Percentiles rank a stretch among this genome's conserved stretches.
Conservation (phyloP, 2,113 vertebrate species). For the Eolophus roseicapilla region DNA sequence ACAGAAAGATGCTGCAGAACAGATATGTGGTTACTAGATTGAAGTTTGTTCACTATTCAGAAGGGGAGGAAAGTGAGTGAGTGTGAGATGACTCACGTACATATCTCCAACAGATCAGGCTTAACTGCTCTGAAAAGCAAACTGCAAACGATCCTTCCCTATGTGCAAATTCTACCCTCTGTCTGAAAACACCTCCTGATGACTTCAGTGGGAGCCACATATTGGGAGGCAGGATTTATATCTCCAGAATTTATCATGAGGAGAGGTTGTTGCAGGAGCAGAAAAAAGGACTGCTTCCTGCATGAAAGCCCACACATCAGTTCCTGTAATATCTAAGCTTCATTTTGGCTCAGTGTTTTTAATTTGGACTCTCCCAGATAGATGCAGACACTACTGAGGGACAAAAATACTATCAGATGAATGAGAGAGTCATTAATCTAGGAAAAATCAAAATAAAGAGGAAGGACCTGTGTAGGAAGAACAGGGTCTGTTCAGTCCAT, state of each 20-base stretch:
- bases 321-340: not conserved
- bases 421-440: not conserved
- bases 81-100: conserved; percentile 42
- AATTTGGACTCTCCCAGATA: not conserved
- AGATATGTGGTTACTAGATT: conserved; percentile 5
- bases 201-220: conserved; percentile 27
- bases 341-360: not conserved
- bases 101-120: conserved; percentile 44
- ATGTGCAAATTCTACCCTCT: conserved; percentile 49
- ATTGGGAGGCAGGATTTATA: conserved; percentile 25
- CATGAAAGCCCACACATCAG: not conserved
- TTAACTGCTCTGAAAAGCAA: conserved; percentile 50
- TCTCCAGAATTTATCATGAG: not conserved
- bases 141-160: conserved; percentile 33
- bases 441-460: not conserved
- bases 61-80: conserved; percentile 2
- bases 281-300: not conserved
- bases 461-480: not conserved
- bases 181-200: conserved; percentile 49
- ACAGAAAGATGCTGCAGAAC: not conserved
- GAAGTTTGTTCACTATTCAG: conserved; percentile 8
- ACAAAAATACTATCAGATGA: not conserved
- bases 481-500: not conserved
- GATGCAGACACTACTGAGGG: not conserved
- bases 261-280: not conserved